Evolutionary conservation across 1,140 invertebrate species (phyloP), one percentile per base, ranked within the genome.

Genomic region (Xylocopa sonorina): DNA sequence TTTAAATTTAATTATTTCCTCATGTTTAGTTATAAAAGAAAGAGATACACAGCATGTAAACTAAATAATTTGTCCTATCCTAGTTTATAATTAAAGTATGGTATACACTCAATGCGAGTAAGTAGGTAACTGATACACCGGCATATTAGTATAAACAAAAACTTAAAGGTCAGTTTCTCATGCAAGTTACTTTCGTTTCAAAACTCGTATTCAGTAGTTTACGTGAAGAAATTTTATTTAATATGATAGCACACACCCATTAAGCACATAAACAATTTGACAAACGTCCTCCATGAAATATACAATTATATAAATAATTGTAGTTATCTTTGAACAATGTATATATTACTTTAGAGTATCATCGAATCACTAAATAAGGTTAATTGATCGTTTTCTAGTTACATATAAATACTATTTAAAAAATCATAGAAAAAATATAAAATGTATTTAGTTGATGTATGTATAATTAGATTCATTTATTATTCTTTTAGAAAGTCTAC

Each of bases 111-210:
- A n/a, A n/a, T n/a, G n/a, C n/a, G n/a, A n/a, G n/a, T n/a, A n/a
- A n/a, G n/a, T n/a, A n/a, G n/a, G n/a, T n/a, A n/a, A 16, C 16
- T 24, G 3, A 29, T 55, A 18, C 10, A n/a, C 21, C 53, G 34
- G 18, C 3, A 9, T 21, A 18, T 53, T 0, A 1, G 16, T 2
- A 38, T 10, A 50, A 66, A 66, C 27, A 27, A 38, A 34, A 60
- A 64, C 24, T 51, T 75, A 32, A 75, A 75, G 62, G 18, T 21
- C n/a, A 55, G 27, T 32, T 50, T 69, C 43, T 50, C 53, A 77
- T 77, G 64, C 50, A 55, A 77, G 24, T 34, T 63, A 18, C 12
- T 60, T 38, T 32, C 16, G 18, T 21, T 50, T 12, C 34, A 68
- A 2, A 46, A 73, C 12, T 21, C 34, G 38, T 27, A 62, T 78